These are phyloP conservation scores for Poecilus cupreus DNA, from an alignment of 2,888 invertebrate genomes.

Conservation along the genomic window DNA sequence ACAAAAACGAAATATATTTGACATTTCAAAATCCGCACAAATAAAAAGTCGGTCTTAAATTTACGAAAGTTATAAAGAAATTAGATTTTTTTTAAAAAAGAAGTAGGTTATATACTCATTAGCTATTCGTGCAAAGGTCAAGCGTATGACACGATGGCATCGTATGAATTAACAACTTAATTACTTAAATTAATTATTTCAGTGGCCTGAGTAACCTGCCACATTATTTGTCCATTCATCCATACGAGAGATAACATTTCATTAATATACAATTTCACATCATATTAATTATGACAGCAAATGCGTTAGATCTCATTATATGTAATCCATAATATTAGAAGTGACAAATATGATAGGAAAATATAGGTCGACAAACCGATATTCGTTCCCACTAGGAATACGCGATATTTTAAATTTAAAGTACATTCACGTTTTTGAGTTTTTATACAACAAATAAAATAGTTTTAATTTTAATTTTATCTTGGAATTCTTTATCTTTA, in stretches of 20 bases:
- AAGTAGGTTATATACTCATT: not conserved
- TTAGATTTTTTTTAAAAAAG: not conserved
- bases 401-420: too few relatives aligned
- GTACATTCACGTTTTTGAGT: too few relatives aligned
- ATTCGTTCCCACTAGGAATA: too few relatives aligned
- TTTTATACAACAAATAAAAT: too few relatives aligned
- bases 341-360: too few relatives aligned
- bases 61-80: not conserved
- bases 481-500: too few relatives aligned
- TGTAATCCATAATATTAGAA: too few relatives aligned
- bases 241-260: not conserved
- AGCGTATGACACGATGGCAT: not conserved
- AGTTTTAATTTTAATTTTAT: too few relatives aligned
- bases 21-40: too few relatives aligned
- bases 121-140: conserved; percentile 2
- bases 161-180: conserved; percentile 19
- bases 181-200: conserved; percentile 26
- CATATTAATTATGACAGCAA: not conserved
- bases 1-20: too few relatives aligned
- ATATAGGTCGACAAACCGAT: too few relatives aligned
- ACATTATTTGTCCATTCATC: not conserved
- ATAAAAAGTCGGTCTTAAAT: too few relatives aligned
- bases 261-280: not conserved
- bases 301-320: not conserved
- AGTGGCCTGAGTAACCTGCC: conserved; percentile 4